These are phyloP conservation scores for Ellobius talpinus DNA, from an alignment of 2,113 vertebrate species.

Conservation along the genomic window DNA sequence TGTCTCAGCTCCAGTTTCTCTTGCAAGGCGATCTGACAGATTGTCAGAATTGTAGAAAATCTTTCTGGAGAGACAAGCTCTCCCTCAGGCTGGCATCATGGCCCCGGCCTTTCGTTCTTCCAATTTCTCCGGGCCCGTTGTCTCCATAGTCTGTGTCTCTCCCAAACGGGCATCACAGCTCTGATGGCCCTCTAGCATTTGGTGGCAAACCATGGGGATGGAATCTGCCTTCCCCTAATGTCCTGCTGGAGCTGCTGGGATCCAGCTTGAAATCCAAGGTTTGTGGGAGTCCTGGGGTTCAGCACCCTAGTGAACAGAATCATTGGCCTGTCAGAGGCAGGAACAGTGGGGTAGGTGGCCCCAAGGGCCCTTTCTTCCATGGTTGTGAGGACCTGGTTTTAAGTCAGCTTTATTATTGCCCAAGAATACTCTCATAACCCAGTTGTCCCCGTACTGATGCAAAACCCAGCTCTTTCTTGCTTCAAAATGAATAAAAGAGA, in stretches of 20 bases:
- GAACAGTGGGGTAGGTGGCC: no score
- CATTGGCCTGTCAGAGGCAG: neutral
- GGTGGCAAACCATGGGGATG: no score
- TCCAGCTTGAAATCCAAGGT: neutral
- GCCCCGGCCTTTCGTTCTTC: no score
- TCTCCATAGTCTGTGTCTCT: no score
- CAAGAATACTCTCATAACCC: neutral
- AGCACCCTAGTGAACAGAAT: no score
- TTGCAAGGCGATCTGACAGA: neutral
- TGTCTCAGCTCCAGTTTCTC: neutral
- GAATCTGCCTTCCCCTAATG: neutral
- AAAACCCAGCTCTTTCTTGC: neutral
- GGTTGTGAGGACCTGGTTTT: neutral
- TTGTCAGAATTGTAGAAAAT: neutral
- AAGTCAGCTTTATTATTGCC: neutral
- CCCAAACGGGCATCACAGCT: no score
- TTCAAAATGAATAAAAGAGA: neutral
- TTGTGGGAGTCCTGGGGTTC: neutral
- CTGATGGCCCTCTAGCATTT: neutral
- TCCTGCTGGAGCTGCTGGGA: neutral
- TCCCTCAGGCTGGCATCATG: neutral
- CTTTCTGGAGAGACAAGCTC: neutral
- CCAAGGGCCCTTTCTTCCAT: neutral
- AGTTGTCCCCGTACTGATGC: neutral
- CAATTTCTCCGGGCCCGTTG: no score